phyloP scores from a whole-genome alignment of 2,888 invertebrate species.

The Agelastica alni region DNA sequence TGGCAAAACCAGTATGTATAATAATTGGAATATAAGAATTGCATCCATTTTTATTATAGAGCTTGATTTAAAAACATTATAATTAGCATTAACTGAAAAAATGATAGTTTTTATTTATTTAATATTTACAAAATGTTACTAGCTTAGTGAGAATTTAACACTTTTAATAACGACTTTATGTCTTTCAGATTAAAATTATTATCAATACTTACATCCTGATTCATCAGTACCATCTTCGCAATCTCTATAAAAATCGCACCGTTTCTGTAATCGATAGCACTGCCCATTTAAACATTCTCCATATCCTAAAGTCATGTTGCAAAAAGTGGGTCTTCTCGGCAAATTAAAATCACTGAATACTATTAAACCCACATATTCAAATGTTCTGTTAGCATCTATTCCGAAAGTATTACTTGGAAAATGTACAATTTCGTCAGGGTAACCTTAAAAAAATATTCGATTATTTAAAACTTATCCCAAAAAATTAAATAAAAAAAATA shows the following conservation, averaged over 20 bases:
- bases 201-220: slow-evolving; percentile 69
- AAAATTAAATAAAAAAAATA: background rate
- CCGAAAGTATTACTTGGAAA: slow-evolving; percentile 87
- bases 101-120: too few relatives aligned
- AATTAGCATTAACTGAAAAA: too few relatives aligned
- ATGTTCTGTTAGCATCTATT: slow-evolving; percentile 91
- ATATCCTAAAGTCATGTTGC: slow-evolving; percentile 74
- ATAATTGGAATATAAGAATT: too few relatives aligned
- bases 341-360: slow-evolving; percentile 89
- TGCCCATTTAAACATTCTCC: slow-evolving; percentile 81
- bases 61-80: too few relatives aligned
- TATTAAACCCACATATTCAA: slow-evolving; percentile 85
- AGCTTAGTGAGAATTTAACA: too few relatives aligned
- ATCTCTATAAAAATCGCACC: slow-evolving; percentile 74
- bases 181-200: background rate
- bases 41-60: too few relatives aligned
- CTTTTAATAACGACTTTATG: too few relatives aligned
- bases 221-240: slow-evolving; percentile 89
- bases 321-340: slow-evolving; percentile 67
- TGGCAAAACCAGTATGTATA: too few relatives aligned
- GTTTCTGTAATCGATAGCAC: slow-evolving; percentile 73
- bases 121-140: too few relatives aligned
- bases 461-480: too few relatives aligned
- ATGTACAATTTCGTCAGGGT: slow-evolving; percentile 80
- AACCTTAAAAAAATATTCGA: slow-evolving; percentile 11